A percentile compares a stretch with the other conserved stretches of the same genome.
Conservation (phyloP, 2,797 vertebrate genomes). For the Esox lucius region DNA sequence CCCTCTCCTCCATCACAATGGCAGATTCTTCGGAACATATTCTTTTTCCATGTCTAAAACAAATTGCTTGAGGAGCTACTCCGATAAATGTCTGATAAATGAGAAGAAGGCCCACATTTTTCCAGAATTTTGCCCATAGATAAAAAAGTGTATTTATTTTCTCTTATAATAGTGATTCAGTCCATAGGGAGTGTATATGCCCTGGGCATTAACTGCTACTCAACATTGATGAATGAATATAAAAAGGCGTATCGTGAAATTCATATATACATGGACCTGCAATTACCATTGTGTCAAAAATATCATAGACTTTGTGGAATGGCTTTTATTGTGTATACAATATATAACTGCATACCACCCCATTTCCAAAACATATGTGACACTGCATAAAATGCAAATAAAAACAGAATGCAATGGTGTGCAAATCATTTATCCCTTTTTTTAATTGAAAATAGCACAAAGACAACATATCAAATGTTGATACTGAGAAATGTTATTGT, state of each 20-base stretch:
- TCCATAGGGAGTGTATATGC: conserved; percentile 34
- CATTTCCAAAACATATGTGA: too few species aligned
- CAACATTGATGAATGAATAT: conserved; percentile 12
- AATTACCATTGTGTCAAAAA: conserved; percentile 25
- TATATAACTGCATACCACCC: conserved; percentile 21
- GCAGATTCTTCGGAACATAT: conserved; percentile 62
- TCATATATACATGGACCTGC: conserved; percentile 28
- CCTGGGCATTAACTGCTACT: conserved; percentile 25
- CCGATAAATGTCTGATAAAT: conserved; percentile 53
- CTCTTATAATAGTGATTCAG: conserved; percentile 20
- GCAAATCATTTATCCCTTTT: too few species aligned
- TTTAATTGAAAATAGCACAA: too few species aligned
- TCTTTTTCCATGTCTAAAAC: conserved; percentile 56
- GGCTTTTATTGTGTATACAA: conserved; percentile 23
- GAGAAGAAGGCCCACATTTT: conserved; percentile 51
- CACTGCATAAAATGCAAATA: too few species aligned
- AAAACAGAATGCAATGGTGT: too few species aligned
- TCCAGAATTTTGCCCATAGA: conserved; percentile 35
- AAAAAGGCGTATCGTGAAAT: conserved; percentile 22
- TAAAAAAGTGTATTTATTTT: conserved; percentile 41
- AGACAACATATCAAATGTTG: too few species aligned
- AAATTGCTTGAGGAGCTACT: conserved; percentile 29
- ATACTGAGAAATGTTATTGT: too few species aligned
- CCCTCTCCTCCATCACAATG: conserved; percentile 53
- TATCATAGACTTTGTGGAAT: conserved; percentile 22